Conservation (phyloP, 2,888 invertebrate species). For the Acanthosoma haemorrhoidale region DNA sequence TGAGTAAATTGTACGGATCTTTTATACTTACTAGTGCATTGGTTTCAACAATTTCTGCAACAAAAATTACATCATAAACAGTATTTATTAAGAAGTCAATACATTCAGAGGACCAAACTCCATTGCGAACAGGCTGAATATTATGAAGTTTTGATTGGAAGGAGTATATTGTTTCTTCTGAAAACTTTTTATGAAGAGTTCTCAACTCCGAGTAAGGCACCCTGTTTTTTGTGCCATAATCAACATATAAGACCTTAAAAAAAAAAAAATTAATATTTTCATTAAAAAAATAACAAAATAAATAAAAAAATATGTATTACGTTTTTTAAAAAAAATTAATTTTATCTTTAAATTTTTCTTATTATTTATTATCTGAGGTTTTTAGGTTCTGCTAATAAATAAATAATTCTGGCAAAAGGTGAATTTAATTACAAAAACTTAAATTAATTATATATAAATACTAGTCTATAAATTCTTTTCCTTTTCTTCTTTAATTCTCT, state of each 20-base stretch:
- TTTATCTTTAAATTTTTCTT: too few relatives aligned
- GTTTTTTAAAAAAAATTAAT: too few relatives aligned
- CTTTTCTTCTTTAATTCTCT: too few relatives aligned
- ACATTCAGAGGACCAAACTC: background rate
- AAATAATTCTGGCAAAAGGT: too few relatives aligned
- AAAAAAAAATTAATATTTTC: background rate
- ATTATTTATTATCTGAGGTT: too few relatives aligned
- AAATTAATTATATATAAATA: too few relatives aligned
- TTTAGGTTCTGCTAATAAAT: too few relatives aligned
- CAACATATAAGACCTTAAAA: conserved; percentile 11
- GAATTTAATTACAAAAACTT: too few relatives aligned
- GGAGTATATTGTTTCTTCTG: background rate
- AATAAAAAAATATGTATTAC: background rate
- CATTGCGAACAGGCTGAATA: background rate
- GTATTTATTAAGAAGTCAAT: background rate
- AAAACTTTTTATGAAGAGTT: conserved; percentile 9
- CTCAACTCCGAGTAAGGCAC: background rate
- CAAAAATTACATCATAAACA: background rate
- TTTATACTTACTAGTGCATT: background rate
- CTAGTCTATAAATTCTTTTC: too few relatives aligned
- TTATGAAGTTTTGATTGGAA: conserved; percentile 3
- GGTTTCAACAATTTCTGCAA: conserved; percentile 5
- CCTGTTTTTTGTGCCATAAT: background rate
- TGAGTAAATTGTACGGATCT: too few relatives aligned
- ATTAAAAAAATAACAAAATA: background rate